These are phyloP conservation scores for Apteryx owenii DNA, from an alignment of 2,113 vertebrate species.

Conservation along the genomic window DNA sequence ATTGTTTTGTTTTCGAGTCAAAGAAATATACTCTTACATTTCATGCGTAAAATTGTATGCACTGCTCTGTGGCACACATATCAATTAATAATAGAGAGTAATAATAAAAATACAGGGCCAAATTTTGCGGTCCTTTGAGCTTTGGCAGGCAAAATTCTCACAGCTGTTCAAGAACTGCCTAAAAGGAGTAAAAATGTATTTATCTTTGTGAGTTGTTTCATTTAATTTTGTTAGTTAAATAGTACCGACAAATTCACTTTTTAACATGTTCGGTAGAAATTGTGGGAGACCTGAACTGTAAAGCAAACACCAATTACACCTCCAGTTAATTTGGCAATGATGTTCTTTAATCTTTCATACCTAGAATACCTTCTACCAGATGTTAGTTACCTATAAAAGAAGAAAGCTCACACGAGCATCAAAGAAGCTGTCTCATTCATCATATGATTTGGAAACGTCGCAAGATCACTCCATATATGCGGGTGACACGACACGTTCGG, in stretches of 20 bases:
- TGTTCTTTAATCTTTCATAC: neutral
- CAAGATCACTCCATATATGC: fast-evolving
- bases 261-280: neutral
- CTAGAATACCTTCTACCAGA: neutral
- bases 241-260: neutral
- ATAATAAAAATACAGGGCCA: neutral
- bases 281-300: neutral
- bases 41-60: slow-evolving; percentile 28
- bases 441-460: fast-evolving
- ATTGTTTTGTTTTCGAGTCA: slow-evolving; percentile 40
- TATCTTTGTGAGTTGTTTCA: neutral
- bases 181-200: neutral
- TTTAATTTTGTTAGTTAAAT: neutral
- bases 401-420: neutral
- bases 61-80: neutral
- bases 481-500: fast-evolving
- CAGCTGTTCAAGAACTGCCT: neutral
- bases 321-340: neutral
- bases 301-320: neutral
- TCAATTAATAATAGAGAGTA: neutral
- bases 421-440: neutral
- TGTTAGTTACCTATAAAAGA: neutral
- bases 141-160: neutral
- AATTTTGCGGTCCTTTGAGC: neutral
- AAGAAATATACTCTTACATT: slow-evolving; percentile 10